Conservation (phyloP, 2,797 vertebrate species). For the Myotis daubentonii region DNA sequence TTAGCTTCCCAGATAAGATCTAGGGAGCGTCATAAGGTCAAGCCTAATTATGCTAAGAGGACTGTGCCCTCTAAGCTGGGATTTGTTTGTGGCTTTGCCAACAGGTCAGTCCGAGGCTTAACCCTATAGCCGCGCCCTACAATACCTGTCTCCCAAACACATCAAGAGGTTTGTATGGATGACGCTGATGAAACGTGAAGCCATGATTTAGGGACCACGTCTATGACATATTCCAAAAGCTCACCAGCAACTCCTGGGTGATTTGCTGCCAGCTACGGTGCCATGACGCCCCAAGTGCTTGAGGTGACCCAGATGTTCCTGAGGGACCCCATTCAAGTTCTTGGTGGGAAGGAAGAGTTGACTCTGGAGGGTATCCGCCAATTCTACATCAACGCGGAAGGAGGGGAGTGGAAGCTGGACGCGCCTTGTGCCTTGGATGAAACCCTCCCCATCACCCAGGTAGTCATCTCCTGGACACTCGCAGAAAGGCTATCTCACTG, state of each 20-base stretch:
- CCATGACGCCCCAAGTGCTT: slow-evolving; percentile 88
- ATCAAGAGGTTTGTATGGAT: slow-evolving; percentile 90
- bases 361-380: slow-evolving; percentile 94
- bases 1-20: too few species aligned
- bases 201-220: slow-evolving; percentile 91
- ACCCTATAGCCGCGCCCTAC: too few species aligned
- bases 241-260: slow-evolving; percentile 89
- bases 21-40: too few species aligned
- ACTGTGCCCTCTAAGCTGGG: too few species aligned
- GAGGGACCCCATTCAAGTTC: slow-evolving; percentile 92
- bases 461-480: slow-evolving; percentile 94
- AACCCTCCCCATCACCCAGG: slow-evolving; percentile 94
- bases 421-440: slow-evolving; percentile 93
- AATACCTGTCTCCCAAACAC: slow-evolving; percentile 88
- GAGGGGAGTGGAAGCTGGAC: slow-evolving; percentile 95
- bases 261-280: slow-evolving; percentile 93
- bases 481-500: slow-evolving; percentile 95
- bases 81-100: too few species aligned
- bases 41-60: too few species aligned
- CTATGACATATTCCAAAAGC: slow-evolving; percentile 91
- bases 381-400: slow-evolving; percentile 93
- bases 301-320: slow-evolving; percentile 96
- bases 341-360: slow-evolving; percentile 94
- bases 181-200: slow-evolving; percentile 91
- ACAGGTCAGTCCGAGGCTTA: too few species aligned